Base-by-base conservation (phyloP, 2,888 invertebrate species). In the Gari tellinella region DNA sequence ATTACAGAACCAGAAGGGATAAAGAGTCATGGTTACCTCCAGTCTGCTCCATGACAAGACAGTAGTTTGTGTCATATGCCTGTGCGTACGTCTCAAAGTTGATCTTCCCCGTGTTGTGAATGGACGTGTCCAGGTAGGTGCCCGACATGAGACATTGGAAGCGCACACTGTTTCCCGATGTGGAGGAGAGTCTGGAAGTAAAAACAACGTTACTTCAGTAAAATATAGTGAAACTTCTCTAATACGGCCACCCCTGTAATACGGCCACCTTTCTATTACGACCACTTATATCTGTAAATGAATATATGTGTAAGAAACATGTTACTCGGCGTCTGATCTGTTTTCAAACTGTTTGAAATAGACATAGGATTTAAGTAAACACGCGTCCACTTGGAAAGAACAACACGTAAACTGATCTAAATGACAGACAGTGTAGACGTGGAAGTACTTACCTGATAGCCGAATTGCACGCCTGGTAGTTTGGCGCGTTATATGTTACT, bases 91-190 rank as follows among this genome's bases (percentile, higher is more conserved):
- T 55, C 40, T 75, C 72, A 46, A 79, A 72, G 15, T 57, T 63
- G 7, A 60, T 40, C 12, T 48, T 31, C 3, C 79, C 79, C 7
- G 25, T 41, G 38, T 68, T 75, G 45, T 69, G 23, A 12, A 53
- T 37, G 12, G 72, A 55, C 23, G 69, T 75, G 38, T 79, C 79
- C 5, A 79, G 49, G 48, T 72, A 65, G 4, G 79, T 72, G 7
- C 75, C 79, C 1, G 79, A 66, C 60, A 69, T 61, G 31, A 75
- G 37, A 26, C 79, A 79, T 23, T 70, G 63, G 25, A 78, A 78
- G 12, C 53, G 55, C 52, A 70, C 56, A 12, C 37, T 63, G 48
- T 64, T 74, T 21, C 78, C 78, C 3, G 70, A 58, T 2, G 41
- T 23, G 0, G 72, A 57, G 14, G 45, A 58, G 8, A 78, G 15